These are phyloP conservation scores for Sebastes iracundus DNA, from an alignment of 2,797 vertebrate species.

Conservation along the genomic window DNA sequence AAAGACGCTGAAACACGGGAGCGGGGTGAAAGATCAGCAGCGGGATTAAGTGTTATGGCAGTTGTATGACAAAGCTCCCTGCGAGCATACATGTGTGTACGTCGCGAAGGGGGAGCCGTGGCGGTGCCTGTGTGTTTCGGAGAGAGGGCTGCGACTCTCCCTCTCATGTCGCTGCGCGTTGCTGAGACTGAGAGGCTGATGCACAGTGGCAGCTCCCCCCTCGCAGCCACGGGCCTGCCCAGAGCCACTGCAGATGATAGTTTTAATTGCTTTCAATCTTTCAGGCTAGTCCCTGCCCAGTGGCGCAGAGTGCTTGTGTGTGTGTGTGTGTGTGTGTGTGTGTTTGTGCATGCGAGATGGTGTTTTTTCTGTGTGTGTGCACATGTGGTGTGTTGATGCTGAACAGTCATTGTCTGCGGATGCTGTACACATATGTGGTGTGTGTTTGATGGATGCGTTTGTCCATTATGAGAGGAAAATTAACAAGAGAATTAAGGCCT, in stretches of 20 bases:
- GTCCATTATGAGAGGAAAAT: conserved; percentile 61
- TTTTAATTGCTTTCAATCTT: conserved; percentile 99
- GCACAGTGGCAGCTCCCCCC: conserved; percentile 93
- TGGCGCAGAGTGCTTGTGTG: conserved; percentile 79
- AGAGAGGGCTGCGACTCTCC: conserved; percentile 56
- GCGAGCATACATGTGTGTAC: conserved; percentile 33
- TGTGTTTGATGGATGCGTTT: conserved; percentile 76
- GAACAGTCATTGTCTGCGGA: conserved; percentile 53
- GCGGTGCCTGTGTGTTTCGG: conserved; percentile 55
- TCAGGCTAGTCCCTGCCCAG: conserved; percentile 90
- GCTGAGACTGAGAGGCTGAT: conserved; percentile 87
- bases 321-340: conserved; percentile 52
- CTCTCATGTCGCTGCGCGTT: conserved; percentile 77
- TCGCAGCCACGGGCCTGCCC: conserved; percentile 92
- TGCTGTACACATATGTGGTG: conserved; percentile 64
- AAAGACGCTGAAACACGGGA: conserved; percentile 3
- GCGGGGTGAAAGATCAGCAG: conserved; percentile 48
- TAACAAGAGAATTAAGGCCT: conserved; percentile 68
- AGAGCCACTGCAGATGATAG: conserved; percentile 96
- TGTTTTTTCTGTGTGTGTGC: conserved; percentile 30
- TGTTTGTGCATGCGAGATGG: conserved; percentile 14
- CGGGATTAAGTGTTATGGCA: conserved; percentile 24
- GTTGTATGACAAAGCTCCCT: conserved; percentile 42
- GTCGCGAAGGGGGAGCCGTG: neutral
- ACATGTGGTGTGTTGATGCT: conserved; percentile 30